Conservation (phyloP, 2,888 invertebrate genomes). For the Epiblema foenella region DNA sequence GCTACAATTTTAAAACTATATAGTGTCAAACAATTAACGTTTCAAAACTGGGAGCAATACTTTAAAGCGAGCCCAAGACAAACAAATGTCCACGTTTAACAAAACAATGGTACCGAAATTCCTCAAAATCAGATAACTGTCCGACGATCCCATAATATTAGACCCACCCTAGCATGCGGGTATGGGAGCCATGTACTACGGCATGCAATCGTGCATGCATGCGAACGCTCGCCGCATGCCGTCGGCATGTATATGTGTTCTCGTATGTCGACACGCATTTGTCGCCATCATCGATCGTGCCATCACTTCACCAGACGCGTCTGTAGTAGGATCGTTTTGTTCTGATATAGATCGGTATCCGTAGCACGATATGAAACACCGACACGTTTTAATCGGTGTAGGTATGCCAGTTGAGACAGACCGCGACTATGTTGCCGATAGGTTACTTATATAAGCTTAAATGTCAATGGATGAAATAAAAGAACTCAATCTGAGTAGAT, state of each 20-base stretch:
- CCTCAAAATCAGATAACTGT: slow-evolving; percentile 74
- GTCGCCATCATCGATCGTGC: slow-evolving; percentile 77
- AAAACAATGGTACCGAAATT: slow-evolving; percentile 51
- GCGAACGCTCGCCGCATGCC: slow-evolving; percentile 68
- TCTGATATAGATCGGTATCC: slow-evolving; percentile 31
- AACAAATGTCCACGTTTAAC: slow-evolving; percentile 19
- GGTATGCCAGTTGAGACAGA: slow-evolving; percentile 33
- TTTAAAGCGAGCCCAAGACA: slow-evolving; percentile 4
- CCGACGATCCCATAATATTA: slow-evolving; percentile 62
- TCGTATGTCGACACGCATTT: slow-evolving; percentile 74
- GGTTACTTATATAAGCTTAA: slow-evolving; percentile 9
- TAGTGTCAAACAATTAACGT: neutral
- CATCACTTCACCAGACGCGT: slow-evolving; percentile 52
- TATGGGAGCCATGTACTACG: slow-evolving; percentile 71
- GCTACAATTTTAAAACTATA: neutral
- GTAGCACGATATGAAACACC: slow-evolving; percentile 16
- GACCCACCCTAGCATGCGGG: slow-evolving; percentile 74
- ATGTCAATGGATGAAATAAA: neutral
- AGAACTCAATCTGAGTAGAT: no score
- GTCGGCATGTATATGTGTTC: slow-evolving; percentile 58
- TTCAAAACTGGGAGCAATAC: slow-evolving; percentile 1
- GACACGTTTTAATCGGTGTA: slow-evolving; percentile 33
- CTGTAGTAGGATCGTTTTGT: slow-evolving; percentile 30
- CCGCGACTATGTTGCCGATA: slow-evolving; percentile 10
- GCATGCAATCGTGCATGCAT: slow-evolving; percentile 64